Percentiles rank a stretch among this genome's conserved stretches.
These are phyloP conservation scores for Sialia sialis DNA, from an alignment of 2,113 vertebrate species.

Conservation along the genomic window DNA sequence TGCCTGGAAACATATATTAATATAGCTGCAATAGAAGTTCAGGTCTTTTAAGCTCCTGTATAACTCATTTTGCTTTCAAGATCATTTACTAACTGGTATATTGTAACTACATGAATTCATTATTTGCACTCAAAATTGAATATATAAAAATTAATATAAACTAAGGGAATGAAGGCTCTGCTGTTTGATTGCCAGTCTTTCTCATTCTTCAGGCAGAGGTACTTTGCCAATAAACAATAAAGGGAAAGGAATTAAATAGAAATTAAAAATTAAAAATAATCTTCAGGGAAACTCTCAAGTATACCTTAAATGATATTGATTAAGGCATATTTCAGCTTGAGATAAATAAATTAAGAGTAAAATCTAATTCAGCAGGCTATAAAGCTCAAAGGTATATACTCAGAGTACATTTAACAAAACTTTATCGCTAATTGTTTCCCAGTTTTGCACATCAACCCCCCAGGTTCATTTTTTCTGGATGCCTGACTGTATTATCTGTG, in stretches of 20 bases:
- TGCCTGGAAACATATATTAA: not conserved
- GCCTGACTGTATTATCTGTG: slow-evolving; percentile 2
- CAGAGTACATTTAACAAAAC: not conserved
- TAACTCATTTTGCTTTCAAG: not conserved
- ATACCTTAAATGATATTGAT: not conserved
- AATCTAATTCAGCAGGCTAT: not conserved
- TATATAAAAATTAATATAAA: not conserved
- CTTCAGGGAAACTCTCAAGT: not conserved
- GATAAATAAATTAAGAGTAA: not conserved
- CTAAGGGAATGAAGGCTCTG: not conserved
- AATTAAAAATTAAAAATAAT: not conserved
- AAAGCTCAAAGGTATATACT: not conserved
- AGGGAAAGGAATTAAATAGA: not conserved
- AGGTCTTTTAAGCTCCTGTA: not conserved
- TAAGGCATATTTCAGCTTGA: not conserved
- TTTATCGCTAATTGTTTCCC: not conserved
- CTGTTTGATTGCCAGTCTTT: not conserved
- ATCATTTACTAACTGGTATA: not conserved
- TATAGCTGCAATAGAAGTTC: not conserved
- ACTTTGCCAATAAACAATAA: not conserved
- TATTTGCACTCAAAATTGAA: not conserved
- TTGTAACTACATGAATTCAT: not conserved
- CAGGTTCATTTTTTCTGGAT: slow-evolving; percentile 11
- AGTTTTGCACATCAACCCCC: not conserved
- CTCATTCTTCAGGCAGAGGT: not conserved